These are phyloP conservation scores for Lasius fuliginosus DNA, from an alignment of 2,888 invertebrate genomes.

Conservation along the genomic window DNA sequence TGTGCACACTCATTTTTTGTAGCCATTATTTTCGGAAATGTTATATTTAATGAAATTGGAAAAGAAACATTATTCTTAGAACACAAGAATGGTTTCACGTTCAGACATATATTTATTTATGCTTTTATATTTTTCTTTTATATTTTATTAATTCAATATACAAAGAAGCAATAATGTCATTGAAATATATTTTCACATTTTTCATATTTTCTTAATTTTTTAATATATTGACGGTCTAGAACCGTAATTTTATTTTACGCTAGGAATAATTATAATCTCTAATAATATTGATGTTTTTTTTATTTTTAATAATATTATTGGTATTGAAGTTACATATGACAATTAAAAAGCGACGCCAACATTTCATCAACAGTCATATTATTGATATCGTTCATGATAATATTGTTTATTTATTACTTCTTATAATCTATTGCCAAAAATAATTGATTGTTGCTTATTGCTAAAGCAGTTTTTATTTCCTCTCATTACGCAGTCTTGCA, in stretches of 20 bases:
- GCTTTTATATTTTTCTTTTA: background rate
- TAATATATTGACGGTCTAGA: background rate
- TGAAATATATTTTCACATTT: background rate
- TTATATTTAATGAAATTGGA: background rate
- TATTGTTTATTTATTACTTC: background rate
- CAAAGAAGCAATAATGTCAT: background rate
- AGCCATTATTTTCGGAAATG: background rate
- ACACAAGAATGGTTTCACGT: background rate
- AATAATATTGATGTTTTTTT: background rate
- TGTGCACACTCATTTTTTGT: background rate
- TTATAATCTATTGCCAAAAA: conserved; percentile 1
- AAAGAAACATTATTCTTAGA: background rate
- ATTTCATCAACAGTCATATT: background rate
- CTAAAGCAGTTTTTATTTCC: background rate
- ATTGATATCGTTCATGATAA: background rate
- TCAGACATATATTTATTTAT: background rate
- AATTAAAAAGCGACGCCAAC: background rate
- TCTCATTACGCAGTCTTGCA: background rate
- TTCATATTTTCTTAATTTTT: background rate
- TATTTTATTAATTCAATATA: background rate
- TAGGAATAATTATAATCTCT: conserved; percentile 1
- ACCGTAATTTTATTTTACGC: background rate
- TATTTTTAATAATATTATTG: conserved; percentile 7
- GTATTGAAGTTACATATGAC: background rate
- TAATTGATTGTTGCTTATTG: background rate